phyloP scores from a whole-genome alignment of 35 echinoderm and acorn worm species.

The Apostichopus californicus region DNA sequence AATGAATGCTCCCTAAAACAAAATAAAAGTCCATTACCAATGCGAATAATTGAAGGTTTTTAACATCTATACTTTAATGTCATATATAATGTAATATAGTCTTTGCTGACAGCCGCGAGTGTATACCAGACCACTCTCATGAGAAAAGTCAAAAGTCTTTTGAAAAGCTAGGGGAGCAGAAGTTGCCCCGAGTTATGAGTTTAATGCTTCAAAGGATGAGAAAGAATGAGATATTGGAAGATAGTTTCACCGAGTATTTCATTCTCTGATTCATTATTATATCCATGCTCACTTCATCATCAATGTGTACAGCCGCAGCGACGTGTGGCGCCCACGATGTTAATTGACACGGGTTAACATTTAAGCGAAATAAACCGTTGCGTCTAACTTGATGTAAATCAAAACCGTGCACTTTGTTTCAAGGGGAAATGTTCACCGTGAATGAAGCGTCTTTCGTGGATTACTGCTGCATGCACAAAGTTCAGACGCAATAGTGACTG shows the following conservation, averaged over 20 bases:
- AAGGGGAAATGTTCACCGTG: too few species aligned
- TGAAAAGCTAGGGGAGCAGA: neutral
- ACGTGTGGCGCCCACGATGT: neutral
- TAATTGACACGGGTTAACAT: too few species aligned
- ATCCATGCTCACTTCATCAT: neutral
- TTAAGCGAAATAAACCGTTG: too few species aligned
- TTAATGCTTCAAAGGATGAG: slow-evolving; percentile 5
- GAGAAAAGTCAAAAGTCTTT: neutral
- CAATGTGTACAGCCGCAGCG: neutral
- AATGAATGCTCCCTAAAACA: too few species aligned
- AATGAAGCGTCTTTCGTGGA: too few species aligned
- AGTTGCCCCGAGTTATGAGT: neutral
- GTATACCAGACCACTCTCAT: neutral
- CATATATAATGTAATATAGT: neutral
- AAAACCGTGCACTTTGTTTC: too few species aligned
- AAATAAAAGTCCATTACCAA: too few species aligned
- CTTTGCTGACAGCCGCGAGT: slow-evolving; percentile 10
- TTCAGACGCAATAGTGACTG: too few species aligned
- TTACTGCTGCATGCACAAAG: too few species aligned
- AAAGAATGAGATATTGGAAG: neutral
- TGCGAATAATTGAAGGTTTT: neutral
- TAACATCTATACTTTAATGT: neutral
- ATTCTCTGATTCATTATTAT: neutral
- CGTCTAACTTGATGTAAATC: too few species aligned
- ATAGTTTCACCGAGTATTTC: neutral